Base-by-base conservation (phyloP, 2,888 invertebrate species). In the Lamproptera curius region DNA sequence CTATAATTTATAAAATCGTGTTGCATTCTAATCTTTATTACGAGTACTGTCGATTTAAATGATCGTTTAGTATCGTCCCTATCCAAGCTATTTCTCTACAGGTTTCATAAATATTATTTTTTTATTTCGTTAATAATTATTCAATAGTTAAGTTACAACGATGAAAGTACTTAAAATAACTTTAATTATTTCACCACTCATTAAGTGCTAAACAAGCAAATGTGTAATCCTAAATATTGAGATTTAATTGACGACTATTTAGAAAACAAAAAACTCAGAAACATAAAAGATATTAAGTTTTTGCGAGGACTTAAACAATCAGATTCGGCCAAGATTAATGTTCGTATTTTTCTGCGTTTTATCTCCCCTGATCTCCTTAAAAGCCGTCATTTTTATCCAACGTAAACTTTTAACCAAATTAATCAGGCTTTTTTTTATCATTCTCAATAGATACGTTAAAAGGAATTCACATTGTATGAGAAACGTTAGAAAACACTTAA, bases 1-100 rank as follows among this genome's bases (percentile, higher is more conserved):
- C 42, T 35, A 37, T 42, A 42, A 46, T 17, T 14, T 10, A 16
- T 11, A 35, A n/a, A 33, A 2, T 42, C 47, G 47, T 47, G 47
- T 28, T 38, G 20, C 42, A 38, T n/a, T n/a, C n/a, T n/a, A n/a
- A n/a, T n/a, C n/a, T n/a, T n/a, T n/a, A n/a, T n/a, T n/a, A n/a
- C n/a, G n/a, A n/a, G n/a, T n/a, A n/a, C n/a, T n/a, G n/a, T n/a
- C n/a, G n/a, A n/a, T n/a, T n/a, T n/a, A n/a, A n/a, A n/a, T n/a
- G n/a, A n/a, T n/a, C n/a, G n/a, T n/a, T n/a, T n/a, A n/a, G n/a
- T n/a, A n/a, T n/a, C n/a, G n/a, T n/a, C n/a, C n/a, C n/a, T n/a
- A n/a, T n/a, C n/a, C n/a, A n/a, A n/a, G n/a, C n/a, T n/a, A n/a
- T n/a, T n/a, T n/a, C n/a, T n/a, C n/a, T n/a, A n/a, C n/a, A n/a